A percentile compares a stretch with the other conserved stretches of the same genome.
phyloP scores from a whole-genome alignment of 1,140 invertebrate species.

The Archivesica marissinica region DNA sequence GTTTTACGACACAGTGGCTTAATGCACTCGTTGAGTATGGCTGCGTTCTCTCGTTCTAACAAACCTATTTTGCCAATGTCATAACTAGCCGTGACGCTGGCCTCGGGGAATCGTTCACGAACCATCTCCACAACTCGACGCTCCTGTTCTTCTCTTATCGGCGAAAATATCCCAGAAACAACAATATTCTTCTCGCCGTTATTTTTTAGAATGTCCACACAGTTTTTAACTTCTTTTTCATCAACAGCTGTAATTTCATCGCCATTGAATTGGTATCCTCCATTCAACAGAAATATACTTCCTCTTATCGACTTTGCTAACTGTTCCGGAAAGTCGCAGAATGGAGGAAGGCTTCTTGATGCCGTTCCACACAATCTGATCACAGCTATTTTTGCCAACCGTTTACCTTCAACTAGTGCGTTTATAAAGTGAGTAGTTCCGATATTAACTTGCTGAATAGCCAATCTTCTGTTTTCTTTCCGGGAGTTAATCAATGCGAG shows the following conservation, averaged over 20 bases:
- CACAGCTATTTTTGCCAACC: constrained; percentile 75
- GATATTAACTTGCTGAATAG: constrained; percentile 76
- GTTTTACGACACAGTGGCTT: constrained; percentile 77
- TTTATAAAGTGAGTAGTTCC: constrained; percentile 83
- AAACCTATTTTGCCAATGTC: constrained; percentile 79
- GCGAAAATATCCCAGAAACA: constrained; percentile 77
- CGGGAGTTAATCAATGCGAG: constrained; percentile 57
- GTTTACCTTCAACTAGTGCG: constrained; percentile 77
- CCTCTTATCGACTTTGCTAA: constrained; percentile 67
- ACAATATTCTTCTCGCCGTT: constrained; percentile 73
- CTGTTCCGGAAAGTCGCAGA: constrained; percentile 74
- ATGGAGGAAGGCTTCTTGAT: constrained; percentile 75
- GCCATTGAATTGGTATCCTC: constrained; percentile 79
- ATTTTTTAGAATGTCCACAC: constrained; percentile 61
- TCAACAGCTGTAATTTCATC: constrained; percentile 69
- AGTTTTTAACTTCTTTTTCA: constrained; percentile 68
- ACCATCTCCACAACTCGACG: constrained; percentile 65
- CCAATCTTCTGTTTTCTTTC: constrained; percentile 56
- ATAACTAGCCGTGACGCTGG: constrained; percentile 75
- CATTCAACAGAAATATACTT: constrained; percentile 71
- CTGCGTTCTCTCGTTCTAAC: constrained; percentile 80
- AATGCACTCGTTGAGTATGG: constrained; percentile 80
- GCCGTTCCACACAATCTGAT: constrained; percentile 80
- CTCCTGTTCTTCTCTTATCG: constrained; percentile 74
- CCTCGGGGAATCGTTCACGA: constrained; percentile 67